Base-by-base conservation (phyloP, 2,797 vertebrate species). In the Syngnathus acus region DNA sequence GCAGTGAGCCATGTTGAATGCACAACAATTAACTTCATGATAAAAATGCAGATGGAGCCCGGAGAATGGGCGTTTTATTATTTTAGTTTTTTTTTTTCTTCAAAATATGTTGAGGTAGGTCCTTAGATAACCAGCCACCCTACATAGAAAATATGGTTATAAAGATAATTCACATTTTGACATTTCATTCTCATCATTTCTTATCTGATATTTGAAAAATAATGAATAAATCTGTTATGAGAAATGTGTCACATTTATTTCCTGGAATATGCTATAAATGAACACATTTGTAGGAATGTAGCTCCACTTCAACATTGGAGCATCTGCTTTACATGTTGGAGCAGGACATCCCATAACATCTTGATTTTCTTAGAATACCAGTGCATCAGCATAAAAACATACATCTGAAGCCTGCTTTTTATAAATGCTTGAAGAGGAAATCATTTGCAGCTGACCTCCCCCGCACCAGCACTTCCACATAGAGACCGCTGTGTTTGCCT, bases 1-100 rank as follows among this genome's bases (percentile, higher is more conserved):
- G 92, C 79, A 89, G 71, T 2, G 79, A 88, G 64, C 90, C 89
- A 11, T 88, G 87, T 72, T 90, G 78, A 89, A 67, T 43, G 58
- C 62, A 65, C 43, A 14, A 1, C 16, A 43, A 5, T 38, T 10
- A 2, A 23, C 58, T 62, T 62, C 8, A 19, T 8, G 9, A 13
- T 10, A 43, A 19, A 42, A 26, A 37, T 14, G 47, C 9, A 23
- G 43, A 63, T 32, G 26, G 26, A 43, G 19, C 13, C 21, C 37
- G 8, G 55, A n/a, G 17, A 2, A 9, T 40, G 19, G 32, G 32
- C 2, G 32, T 32, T 32, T 32, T 32, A 32, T 32, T 32, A 2
- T 26, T 26, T 26, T n/a, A n/a, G 26, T 1, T 2, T 32, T 39
- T 4, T 42, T n/a, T 61, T 40, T 40, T 42, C 32, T 32, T 32